Percentiles rank a stretch among this genome's conserved stretches.
These are phyloP conservation scores for Ascidia mentula DNA, from an alignment of 23 tunicate genomes.

Conservation along the genomic window DNA sequence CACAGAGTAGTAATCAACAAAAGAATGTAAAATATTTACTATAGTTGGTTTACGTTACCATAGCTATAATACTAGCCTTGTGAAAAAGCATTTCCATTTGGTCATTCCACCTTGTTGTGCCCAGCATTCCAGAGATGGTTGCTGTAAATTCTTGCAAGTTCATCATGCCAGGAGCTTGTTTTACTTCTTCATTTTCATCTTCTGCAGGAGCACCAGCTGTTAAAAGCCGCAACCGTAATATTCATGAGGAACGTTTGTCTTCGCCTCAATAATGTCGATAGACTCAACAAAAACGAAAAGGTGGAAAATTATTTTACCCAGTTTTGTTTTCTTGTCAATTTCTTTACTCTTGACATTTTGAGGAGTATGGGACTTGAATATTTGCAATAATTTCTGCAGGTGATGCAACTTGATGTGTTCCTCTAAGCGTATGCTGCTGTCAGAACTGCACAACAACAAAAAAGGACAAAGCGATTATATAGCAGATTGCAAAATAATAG, in stretches of 20 bases:
- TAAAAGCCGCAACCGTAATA: no score
- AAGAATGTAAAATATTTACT: not conserved
- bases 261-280: no score
- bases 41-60: no score
- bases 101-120: conserved; percentile 81
- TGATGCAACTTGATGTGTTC: conserved; percentile 95
- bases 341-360: not conserved
- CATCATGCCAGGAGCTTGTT: conserved; percentile 83
- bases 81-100: conserved; percentile 93
- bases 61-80: conserved; percentile 41
- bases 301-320: not conserved
- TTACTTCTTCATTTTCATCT: not conserved
- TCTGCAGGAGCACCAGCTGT: not conserved
- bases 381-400: conserved; percentile 67
- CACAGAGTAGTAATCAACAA: not conserved
- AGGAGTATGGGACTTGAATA: conserved; percentile 70
- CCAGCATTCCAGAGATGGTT: conserved; percentile 79
- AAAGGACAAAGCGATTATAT: no score
- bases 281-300: not conserved
- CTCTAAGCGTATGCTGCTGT: conserved; percentile 84
- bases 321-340: not conserved
- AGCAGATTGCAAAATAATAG: no score
- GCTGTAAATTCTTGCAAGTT: conserved; percentile 71
- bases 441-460: conserved; percentile 52
- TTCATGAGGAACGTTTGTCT: no score